phyloP scores from a whole-genome alignment of 2,113 vertebrate species.

The Rhegmatorhina hoffmannsi region DNA sequence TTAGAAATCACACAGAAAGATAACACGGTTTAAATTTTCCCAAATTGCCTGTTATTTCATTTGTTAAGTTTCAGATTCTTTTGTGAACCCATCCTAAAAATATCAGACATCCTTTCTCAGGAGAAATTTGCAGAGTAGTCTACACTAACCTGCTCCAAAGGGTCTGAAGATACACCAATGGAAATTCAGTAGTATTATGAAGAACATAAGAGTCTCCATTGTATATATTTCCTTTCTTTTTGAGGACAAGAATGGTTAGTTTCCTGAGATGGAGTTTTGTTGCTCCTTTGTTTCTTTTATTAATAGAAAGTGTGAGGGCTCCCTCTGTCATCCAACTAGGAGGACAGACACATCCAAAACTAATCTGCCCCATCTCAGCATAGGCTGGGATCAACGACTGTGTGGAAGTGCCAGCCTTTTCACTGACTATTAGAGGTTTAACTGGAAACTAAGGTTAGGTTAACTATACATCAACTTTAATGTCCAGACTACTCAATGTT shows the following conservation, averaged over 20 bases:
- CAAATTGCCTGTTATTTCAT: not conserved
- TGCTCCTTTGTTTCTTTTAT: not conserved
- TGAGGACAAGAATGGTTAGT: not conserved
- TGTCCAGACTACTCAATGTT: not conserved
- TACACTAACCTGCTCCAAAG: not conserved
- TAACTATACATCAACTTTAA: not conserved
- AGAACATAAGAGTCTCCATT: not conserved
- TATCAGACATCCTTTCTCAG: not conserved
- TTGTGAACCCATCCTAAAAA: not conserved
- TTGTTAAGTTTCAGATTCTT: not conserved
- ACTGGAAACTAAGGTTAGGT: not conserved
- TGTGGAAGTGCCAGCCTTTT: not conserved
- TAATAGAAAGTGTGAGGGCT: not conserved
- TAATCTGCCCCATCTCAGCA: not conserved
- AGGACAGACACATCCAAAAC: not conserved
- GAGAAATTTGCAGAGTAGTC: not conserved
- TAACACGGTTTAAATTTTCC: not conserved
- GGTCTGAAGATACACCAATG: not conserved
- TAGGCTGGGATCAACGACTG: not conserved
- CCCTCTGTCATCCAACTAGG: not conserved
- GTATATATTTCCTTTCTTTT: not conserved
- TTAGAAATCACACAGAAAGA: not conserved
- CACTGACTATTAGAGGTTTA: not conserved
- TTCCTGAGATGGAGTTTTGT: not conserved
- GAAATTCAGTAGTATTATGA: not conserved